A percentile compares a stretch with the other conserved stretches of the same genome.
Evolutionary conservation across 2,888 invertebrate species (phyloP).

Genomic region (Rhagonycha fulva): DNA sequence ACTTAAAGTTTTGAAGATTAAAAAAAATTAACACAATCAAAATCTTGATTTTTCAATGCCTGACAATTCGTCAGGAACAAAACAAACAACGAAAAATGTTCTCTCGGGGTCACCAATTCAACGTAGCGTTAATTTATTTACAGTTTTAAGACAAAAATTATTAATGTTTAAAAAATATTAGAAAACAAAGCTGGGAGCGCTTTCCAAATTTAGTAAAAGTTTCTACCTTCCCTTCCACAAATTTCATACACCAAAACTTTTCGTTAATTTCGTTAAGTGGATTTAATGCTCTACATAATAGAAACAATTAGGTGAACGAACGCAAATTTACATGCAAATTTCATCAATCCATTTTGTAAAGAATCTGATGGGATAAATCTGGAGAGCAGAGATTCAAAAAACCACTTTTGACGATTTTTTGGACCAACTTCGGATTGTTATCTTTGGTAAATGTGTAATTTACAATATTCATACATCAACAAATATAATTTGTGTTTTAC

Average conservation of each 20-base stretch:
- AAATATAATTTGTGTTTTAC: background rate
- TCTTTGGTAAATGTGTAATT: background rate
- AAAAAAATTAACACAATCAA: too few species aligned
- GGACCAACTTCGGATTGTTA: background rate
- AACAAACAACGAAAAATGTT: too few species aligned
- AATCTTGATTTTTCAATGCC: too few species aligned
- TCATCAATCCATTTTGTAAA: background rate
- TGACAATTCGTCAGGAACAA: too few species aligned
- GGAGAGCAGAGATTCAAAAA: background rate
- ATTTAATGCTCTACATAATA: background rate
- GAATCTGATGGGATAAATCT: background rate
- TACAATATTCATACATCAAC: background rate
- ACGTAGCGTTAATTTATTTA: too few species aligned
- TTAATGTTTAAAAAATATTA: too few species aligned
- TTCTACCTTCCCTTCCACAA: too few species aligned
- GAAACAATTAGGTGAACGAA: background rate
- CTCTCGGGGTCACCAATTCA: too few species aligned
- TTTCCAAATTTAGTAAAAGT: too few species aligned
- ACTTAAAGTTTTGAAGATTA: too few species aligned
- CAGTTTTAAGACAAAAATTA: too few species aligned
- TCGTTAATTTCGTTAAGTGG: background rate
- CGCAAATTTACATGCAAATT: background rate
- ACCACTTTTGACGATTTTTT: background rate
- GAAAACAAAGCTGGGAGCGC: too few species aligned
- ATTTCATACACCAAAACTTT: background rate